phyloP scores from a whole-genome alignment of 1,140 invertebrate species.

The Himalopsyche phryganea region DNA sequence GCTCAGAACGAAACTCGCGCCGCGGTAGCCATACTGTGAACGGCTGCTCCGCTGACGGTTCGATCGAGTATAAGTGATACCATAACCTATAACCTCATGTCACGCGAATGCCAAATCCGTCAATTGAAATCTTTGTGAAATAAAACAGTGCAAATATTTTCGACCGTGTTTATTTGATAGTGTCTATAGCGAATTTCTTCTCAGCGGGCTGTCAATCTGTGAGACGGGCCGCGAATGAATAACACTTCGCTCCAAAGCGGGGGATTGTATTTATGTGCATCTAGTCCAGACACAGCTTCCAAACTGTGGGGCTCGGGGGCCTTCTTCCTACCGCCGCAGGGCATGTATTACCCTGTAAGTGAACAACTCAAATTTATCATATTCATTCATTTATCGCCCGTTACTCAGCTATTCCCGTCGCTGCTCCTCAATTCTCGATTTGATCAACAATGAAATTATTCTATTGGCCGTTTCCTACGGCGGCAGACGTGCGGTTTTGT shows the following conservation, averaged over 20 bases:
- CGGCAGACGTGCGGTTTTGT: constrained; percentile 15
- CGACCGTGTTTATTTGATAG: constrained; percentile 5
- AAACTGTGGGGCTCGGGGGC: constrained; percentile 91
- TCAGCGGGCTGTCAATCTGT: constrained; percentile 23
- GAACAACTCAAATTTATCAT: constrained; percentile 25
- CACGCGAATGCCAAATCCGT: constrained; percentile 1
- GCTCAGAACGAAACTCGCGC: not conserved
- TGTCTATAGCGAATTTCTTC: not conserved
- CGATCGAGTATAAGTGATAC: not conserved
- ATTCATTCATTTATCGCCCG: not conserved
- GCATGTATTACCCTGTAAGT: constrained; percentile 91
- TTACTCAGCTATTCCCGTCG: not conserved
- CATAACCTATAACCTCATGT: constrained; percentile 23
- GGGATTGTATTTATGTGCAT: constrained; percentile 53
- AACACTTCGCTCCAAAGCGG: constrained; percentile 45
- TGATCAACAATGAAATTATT: constrained; percentile 22
- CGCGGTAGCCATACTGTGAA: constrained; percentile 7
- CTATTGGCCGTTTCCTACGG: constrained; percentile 18
- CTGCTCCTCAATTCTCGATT: constrained; percentile 5
- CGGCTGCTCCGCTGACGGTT: not conserved
- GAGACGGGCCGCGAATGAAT: constrained; percentile 29
- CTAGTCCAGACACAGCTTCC: constrained; percentile 70
- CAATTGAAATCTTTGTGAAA: constrained; percentile 4
- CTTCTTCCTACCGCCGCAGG: constrained; percentile 88
- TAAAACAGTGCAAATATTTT: constrained; percentile 12